These are phyloP conservation scores for Chionis minor DNA, from an alignment of 2,113 vertebrate genomes.

Conservation along the genomic window DNA sequence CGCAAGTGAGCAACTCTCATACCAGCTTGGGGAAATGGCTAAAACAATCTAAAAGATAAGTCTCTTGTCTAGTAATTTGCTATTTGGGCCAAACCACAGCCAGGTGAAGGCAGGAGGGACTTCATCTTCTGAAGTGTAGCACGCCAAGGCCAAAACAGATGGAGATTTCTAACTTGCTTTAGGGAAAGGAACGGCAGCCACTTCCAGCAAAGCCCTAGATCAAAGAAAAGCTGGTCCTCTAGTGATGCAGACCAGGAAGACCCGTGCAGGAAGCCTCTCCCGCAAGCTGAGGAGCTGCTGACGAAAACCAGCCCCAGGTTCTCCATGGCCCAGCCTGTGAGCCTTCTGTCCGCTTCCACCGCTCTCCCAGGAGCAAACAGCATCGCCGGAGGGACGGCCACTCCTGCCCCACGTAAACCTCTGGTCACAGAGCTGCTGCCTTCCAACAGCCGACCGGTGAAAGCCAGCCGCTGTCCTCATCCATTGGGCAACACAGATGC, in stretches of 20 bases:
- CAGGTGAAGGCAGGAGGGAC: not conserved
- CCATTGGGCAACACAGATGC: rapidly evolving
- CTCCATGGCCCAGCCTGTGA: rapidly evolving
- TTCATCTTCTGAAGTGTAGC: rapidly evolving
- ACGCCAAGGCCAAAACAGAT: not conserved
- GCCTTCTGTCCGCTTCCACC: not conserved
- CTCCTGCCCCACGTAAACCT: not conserved
- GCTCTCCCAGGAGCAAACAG: not conserved
- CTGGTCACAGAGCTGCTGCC: rapidly evolving
- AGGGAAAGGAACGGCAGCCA: not conserved
- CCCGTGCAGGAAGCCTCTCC: rapidly evolving
- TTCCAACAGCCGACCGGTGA: rapidly evolving
- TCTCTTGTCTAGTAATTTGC: not conserved
- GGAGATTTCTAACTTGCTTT: not conserved
- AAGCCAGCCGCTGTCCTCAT: rapidly evolving
- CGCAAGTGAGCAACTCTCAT: rapidly evolving
- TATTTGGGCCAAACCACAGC: not conserved
- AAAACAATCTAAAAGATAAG: rapidly evolving
- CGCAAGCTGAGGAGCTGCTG: not conserved
- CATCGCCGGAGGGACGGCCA: rapidly evolving
- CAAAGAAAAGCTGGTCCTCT: not conserved
- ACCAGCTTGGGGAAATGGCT: not conserved
- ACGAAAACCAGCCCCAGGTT: not conserved
- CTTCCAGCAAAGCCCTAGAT: rapidly evolving
- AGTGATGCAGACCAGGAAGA: rapidly evolving